Conservation (phyloP, 2,113 vertebrate species). For the Cryptotis parvus region DNA sequence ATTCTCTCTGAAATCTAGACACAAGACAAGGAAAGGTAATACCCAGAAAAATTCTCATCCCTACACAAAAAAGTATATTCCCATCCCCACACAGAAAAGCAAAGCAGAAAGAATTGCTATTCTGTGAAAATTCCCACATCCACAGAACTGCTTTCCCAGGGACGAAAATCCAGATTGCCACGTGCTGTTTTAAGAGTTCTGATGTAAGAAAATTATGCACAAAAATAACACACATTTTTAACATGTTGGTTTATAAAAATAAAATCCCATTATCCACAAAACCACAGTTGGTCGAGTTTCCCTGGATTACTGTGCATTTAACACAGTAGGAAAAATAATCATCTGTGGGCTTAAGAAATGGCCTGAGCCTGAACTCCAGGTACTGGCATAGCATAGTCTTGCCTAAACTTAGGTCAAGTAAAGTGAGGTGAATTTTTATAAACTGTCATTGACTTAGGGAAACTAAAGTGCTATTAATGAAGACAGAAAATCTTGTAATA, state of each 20-base stretch:
- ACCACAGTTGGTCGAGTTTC: constrained; percentile 62
- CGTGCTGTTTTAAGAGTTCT: constrained; percentile 45
- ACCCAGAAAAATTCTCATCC: neutral
- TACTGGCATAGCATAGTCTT: neutral
- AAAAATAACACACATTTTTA: constrained; percentile 73
- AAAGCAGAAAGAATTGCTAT: neutral
- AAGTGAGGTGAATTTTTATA: constrained; percentile 65
- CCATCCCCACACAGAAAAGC: neutral
- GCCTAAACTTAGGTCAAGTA: constrained; percentile 57
- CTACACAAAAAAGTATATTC: neutral
- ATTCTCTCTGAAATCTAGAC: neutral
- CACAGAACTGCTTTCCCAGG: neutral
- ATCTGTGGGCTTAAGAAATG: constrained; percentile 63
- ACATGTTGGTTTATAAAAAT: constrained; percentile 76
- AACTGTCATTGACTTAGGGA: constrained; percentile 70
- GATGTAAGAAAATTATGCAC: constrained; percentile 60
- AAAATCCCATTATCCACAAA: constrained; percentile 79
- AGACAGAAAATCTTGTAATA: constrained; percentile 66
- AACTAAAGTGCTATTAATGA: constrained; percentile 63
- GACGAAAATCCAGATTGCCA: constrained; percentile 39
- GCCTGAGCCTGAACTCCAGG: constrained; percentile 57
- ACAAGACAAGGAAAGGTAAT: neutral
- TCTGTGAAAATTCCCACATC: neutral
- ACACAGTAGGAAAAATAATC: constrained; percentile 64
- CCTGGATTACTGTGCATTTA: constrained; percentile 73